Evolutionary conservation across 2,113 vertebrate species (phyloP).

Genomic region (Calidris pugnax): DNA sequence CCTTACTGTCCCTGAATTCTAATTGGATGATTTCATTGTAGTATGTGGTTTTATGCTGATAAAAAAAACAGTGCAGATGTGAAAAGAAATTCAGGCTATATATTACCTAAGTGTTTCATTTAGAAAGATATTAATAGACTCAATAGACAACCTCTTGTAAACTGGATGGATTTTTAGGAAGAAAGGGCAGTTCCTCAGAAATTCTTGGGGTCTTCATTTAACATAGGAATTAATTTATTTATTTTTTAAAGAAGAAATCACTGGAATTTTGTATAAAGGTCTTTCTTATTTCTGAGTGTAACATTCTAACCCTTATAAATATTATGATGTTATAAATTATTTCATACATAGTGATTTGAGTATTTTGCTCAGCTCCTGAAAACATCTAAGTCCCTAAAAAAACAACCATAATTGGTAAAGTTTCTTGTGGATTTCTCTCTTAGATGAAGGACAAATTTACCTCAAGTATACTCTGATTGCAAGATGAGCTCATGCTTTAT

Average conservation of each 20-base stretch:
- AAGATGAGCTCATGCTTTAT: neutral
- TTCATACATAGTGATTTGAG: neutral
- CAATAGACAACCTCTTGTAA: neutral
- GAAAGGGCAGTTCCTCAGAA: neutral
- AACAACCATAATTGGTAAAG: neutral
- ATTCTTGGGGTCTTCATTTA: neutral
- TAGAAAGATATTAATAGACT: neutral
- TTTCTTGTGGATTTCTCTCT: neutral
- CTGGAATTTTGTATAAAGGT: neutral
- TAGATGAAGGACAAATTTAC: neutral
- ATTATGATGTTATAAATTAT: neutral
- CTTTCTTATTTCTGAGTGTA: neutral
- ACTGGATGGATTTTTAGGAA: neutral
- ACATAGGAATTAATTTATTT: neutral
- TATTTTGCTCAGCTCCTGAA: neutral
- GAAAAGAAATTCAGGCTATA: neutral
- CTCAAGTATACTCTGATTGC: neutral
- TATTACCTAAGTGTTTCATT: neutral
- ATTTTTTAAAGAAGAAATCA: neutral
- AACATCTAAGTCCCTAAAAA: neutral
- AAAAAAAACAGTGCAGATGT: neutral
- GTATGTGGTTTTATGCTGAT: neutral
- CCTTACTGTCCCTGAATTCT: neutral
- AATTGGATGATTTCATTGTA: neutral
- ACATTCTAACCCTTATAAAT: neutral